Conservation (phyloP, 1,140 invertebrate species). For the Pararge aegeria region DNA sequence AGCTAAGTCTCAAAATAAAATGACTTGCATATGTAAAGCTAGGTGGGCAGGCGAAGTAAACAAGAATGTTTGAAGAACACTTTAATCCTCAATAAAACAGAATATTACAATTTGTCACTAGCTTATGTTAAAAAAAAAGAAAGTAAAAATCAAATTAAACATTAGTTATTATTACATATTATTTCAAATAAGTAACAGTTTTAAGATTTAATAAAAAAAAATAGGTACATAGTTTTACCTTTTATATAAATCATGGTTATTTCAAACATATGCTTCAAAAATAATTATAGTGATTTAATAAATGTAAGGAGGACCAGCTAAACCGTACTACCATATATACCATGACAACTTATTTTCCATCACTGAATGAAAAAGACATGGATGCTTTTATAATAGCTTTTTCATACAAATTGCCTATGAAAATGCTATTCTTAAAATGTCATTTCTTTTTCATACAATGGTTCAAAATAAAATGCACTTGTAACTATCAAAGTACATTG, state of each 20-base stretch:
- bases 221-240: background rate
- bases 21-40: slow-evolving; percentile 50
- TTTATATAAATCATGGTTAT: slow-evolving; percentile 25
- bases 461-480: no score
- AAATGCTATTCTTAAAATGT: no score
- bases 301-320: slow-evolving; percentile 5
- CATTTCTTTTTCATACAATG: no score
- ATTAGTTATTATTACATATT: slow-evolving; percentile 46
- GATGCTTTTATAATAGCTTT: no score
- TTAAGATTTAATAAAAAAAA: slow-evolving; percentile 25
- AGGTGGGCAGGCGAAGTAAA: slow-evolving; percentile 34
- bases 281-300: slow-evolving; percentile 15
- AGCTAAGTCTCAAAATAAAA: slow-evolving; percentile 54
- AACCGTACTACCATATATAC: no score
- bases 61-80: slow-evolving; percentile 63
- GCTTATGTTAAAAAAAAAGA: slow-evolving; percentile 64
- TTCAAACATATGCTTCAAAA: background rate
- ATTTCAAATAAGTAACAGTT: slow-evolving; percentile 43
- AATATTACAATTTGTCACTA: slow-evolving; percentile 77
- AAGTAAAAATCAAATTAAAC: slow-evolving; percentile 45
- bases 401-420: no score
- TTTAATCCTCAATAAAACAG: slow-evolving; percentile 77
- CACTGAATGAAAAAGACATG: no score
- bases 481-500: no score
- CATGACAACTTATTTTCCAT: no score